Evolutionary conservation across 2,113 vertebrate genomes (phyloP), one percentile per base, ranked within the genome.

Genomic region (Lanius collurio): DNA sequence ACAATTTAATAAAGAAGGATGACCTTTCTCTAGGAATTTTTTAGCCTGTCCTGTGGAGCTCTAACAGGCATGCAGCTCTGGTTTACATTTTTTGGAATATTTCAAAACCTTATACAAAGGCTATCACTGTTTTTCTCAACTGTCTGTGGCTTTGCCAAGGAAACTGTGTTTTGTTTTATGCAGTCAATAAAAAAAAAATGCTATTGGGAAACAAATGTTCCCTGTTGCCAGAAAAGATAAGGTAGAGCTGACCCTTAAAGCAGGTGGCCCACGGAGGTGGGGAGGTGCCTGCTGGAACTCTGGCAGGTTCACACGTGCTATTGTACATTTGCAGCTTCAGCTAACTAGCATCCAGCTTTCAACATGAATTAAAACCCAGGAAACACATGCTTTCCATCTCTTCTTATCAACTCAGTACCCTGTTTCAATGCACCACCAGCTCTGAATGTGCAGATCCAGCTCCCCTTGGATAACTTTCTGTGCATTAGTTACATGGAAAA

Each of bases 261-360:
- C 1, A 39, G 13, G 42, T 15, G 37, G 16, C 5, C 28, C 49
- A 55, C 46, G 50, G 46, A 19, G 18, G 2, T 64, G 41, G 21
- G 28, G 26, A 1, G 0, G 12, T 16, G 60, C 35, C 52, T 74
- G n/a, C 24, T 64, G 63, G 31, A 81, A 46, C n/a, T 52, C 65
- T 68, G 16, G 24, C 7, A 23, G n/a, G 31, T 49, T 49, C 37
- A 18, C 9, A n/a, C 0, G 0, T 12, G 4, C 4, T 30, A 71
- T 4, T 63, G 52, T 37, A 35, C 31, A 75, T 30, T 5, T 49
- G 17, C n/a, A 75, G n/a, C 26, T 64, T 82, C 15, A 71, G 42
- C 19, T 82, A 57, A n/a, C 0, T 0, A 50, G 18, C 17, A 11
- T 41, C 3, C 0, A 59, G 26, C 16, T 53, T 87, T 24, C 31